These are phyloP conservation scores for Eulithis testata DNA, from an alignment of 2,888 invertebrate species.

Conservation along the genomic window DNA sequence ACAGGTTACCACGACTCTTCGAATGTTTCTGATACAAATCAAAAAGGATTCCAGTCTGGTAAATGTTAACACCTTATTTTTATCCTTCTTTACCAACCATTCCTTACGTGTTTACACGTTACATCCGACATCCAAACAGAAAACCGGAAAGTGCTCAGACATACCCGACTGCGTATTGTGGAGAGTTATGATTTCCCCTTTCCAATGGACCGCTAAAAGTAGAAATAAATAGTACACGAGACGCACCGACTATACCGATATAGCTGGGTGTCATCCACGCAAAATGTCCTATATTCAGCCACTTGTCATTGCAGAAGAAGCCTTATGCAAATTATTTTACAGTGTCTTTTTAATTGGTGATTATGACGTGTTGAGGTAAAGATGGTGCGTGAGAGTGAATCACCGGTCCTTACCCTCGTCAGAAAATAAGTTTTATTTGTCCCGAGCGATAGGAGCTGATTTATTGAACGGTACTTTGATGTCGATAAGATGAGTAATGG, in stretches of 20 bases:
- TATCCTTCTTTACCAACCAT: constrained; percentile 5
- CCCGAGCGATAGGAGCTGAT: constrained; percentile 36
- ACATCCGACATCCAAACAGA: constrained; percentile 29
- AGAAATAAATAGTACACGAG: constrained; percentile 64
- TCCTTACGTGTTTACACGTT: constrained; percentile 24
- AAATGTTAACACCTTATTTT: constrained; percentile 25
- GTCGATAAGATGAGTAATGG: constrained; percentile 27
- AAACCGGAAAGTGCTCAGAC: constrained; percentile 36
- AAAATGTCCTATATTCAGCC: constrained; percentile 30
- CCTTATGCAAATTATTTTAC: constrained; percentile 42
- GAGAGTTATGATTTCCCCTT: constrained; percentile 51
- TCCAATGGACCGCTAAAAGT: constrained; percentile 64
- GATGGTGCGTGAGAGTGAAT: constrained; percentile 51
- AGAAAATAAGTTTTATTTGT: constrained; percentile 58
- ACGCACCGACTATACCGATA: constrained; percentile 37
- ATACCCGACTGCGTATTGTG: constrained; percentile 25
- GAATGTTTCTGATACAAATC: constrained; percentile 4
- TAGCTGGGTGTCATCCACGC: constrained; percentile 32
- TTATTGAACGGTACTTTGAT: constrained; percentile 34
- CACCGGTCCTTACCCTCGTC: constrained; percentile 75
- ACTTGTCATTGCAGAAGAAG: constrained; percentile 32
- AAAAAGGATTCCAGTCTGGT: constrained; percentile 9
- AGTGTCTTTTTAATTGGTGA: constrained; percentile 32
- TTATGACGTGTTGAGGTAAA: constrained; percentile 13
- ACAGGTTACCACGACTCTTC: too few relatives aligned